Conservation (phyloP, 2,797 vertebrate species). For the Sebastes trivittatus region DNA sequence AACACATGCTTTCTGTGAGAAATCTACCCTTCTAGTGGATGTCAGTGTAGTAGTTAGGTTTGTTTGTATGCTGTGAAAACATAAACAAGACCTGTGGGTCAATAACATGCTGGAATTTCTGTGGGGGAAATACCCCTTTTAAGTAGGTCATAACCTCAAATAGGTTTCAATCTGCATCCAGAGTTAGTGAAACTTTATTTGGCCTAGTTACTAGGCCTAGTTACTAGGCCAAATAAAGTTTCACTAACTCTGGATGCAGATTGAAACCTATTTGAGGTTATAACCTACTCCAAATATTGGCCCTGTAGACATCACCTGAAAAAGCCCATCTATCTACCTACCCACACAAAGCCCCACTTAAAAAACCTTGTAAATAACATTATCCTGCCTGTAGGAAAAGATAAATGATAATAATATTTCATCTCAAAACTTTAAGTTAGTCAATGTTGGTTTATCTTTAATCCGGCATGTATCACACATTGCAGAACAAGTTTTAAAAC, state of each 20-base stretch:
- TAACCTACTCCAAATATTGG: too few species aligned
- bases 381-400: neutral
- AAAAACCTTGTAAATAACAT: neutral
- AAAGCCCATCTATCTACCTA: too few species aligned
- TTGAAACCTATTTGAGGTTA: too few species aligned
- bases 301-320: too few species aligned
- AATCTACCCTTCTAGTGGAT: too few species aligned
- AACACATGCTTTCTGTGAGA: neutral
- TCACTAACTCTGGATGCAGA: too few species aligned
- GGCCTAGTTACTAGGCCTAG: too few species aligned
- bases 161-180: neutral
- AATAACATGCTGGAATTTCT: neutral
- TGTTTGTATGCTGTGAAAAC: neutral
- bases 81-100: neutral
- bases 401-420: fast-evolving
- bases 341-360: neutral
- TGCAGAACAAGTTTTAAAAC: neutral
- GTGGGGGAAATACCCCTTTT: neutral
- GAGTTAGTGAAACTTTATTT: too few species aligned
- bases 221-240: too few species aligned
- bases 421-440: too few species aligned
- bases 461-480: neutral
- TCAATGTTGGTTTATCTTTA: neutral
- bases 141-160: too few species aligned
- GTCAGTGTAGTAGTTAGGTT: neutral